Evolutionary conservation across 2,888 invertebrate genomes (phyloP).

Genomic region (Temnothorax rugatulus): DNA sequence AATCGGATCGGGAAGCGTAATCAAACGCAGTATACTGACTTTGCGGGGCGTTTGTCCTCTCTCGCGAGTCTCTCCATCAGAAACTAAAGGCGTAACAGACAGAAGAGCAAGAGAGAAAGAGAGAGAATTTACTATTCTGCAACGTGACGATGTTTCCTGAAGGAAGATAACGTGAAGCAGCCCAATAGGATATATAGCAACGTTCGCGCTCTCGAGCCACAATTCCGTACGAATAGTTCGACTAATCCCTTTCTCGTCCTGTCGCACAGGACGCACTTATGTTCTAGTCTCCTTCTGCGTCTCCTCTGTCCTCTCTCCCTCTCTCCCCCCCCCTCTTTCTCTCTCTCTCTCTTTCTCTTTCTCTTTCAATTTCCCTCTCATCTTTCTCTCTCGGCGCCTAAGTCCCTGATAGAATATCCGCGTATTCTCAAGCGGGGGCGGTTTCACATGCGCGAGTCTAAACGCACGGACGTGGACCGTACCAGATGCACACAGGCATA

Average conservation of each 20-base stretch:
- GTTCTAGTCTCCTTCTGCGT: slow-evolving; percentile 18
- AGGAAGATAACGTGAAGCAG: slow-evolving; percentile 61
- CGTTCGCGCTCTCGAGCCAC: slow-evolving; percentile 51
- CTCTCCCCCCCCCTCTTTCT: neutral
- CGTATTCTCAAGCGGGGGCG: slow-evolving; percentile 51
- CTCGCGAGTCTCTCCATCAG: slow-evolving; percentile 62
- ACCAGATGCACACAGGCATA: slow-evolving; percentile 37
- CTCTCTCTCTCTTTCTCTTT: neutral
- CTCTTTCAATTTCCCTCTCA: neutral
- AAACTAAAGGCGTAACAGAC: slow-evolving; percentile 66
- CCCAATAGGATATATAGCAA: slow-evolving; percentile 42
- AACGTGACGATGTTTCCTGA: slow-evolving; percentile 61
- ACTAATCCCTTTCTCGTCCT: slow-evolving; percentile 60
- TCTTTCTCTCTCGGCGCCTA: slow-evolving; percentile 38
- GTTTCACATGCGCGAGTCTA: slow-evolving; percentile 35
- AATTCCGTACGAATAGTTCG: slow-evolving; percentile 68
- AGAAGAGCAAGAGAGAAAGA: slow-evolving; percentile 44
- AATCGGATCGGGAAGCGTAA: slow-evolving; percentile 72
- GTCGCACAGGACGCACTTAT: slow-evolving; percentile 46
- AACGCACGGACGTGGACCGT: slow-evolving; percentile 35
- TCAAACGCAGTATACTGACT: slow-evolving; percentile 71
- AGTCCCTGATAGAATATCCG: slow-evolving; percentile 63
- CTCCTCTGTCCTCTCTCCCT: neutral
- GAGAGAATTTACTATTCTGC: slow-evolving; percentile 45
- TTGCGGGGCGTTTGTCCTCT: slow-evolving; percentile 51